Base-by-base conservation (phyloP, 2,888 invertebrate genomes). In the Nephrocerus scutellatus region DNA sequence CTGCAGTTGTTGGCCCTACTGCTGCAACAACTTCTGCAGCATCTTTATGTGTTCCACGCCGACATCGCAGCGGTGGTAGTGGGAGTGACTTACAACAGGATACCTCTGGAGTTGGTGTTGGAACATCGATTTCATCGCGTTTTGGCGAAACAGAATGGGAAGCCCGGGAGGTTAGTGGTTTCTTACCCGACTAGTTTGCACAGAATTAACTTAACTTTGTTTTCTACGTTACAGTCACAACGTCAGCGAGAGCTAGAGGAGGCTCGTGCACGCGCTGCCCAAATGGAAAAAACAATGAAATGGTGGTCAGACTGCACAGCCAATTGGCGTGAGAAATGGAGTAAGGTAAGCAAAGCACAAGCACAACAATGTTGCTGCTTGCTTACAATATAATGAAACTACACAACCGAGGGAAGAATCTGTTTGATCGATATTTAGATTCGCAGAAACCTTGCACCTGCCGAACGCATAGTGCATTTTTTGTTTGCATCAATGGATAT, bases 251-350 rank as follows among this genome's bases (percentile, higher is more conserved):
- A 97, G 63, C 72, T 97, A 48, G 93, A 96, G 59, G 96, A 96
- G 61, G 92, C 93, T 0, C 74, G 92, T 50, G 91, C 92, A 4
- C 72, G 96, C 46, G 92, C 93, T 12, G 85, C 92, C 1, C 96
- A 97, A 70, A 97, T 97, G 97, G 97, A 97, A 66, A 96, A 96
- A 69, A 97, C 96, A 0, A 96, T 97, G 95, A 75, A 93, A 42
- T 97, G 96, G 96, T 97, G 84, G 96, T 93, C 88, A 35, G 96
- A 96, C 67, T 97, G 97, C 65, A 96, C 96, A 0, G 90, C 93
- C 2, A 89, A 89, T 62, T 92, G 92, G 92, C 72, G 91, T 22
- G 88, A 88, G 62, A 96, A 96, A 62, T 97, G 96, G 96, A 88
- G 87, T 72, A 79, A 93, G 75, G 86, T 68, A 48, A 53, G 41